Evolutionary conservation across 2,797 vertebrate genomes (phyloP).

Genomic region (Labroides dimidiatus): DNA sequence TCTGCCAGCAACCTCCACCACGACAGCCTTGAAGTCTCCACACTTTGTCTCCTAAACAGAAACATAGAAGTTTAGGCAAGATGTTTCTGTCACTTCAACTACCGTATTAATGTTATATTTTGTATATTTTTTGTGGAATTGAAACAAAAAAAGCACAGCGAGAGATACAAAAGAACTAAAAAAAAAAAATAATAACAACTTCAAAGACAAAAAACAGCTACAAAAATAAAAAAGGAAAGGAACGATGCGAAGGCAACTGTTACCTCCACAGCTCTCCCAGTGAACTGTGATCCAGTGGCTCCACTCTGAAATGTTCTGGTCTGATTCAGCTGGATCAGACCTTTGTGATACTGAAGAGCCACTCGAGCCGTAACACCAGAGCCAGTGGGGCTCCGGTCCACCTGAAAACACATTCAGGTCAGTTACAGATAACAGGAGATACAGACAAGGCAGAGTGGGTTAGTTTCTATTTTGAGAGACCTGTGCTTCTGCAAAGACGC

Average conservation of each 20-base stretch:
- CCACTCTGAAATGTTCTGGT: constrained; percentile 90
- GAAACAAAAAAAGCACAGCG: no score
- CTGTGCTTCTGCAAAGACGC: constrained; percentile 96
- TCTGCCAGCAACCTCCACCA: constrained; percentile 93
- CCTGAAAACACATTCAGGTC: constrained; percentile 75
- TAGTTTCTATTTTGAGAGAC: constrained; percentile 64
- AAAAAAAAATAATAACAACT: no score
- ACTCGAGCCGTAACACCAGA: constrained; percentile 96
- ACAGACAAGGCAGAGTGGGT: no score
- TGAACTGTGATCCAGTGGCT: constrained; percentile 89
- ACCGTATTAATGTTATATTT: no score
- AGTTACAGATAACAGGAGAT: fast-evolving
- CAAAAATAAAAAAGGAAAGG: no score
- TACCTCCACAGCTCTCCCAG: constrained; percentile 91
- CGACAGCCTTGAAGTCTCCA: constrained; percentile 88
- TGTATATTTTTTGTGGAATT: no score
- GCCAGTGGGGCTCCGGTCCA: constrained; percentile 94
- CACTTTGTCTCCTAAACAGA: constrained; percentile 86
- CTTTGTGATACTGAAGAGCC: constrained; percentile 93
- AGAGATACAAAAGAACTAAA: no score
- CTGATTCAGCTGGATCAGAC: constrained; percentile 89
- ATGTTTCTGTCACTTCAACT: no score
- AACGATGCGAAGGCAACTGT: no score
- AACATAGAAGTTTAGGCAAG: constrained; percentile 25
- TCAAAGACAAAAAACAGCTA: no score